phyloP scores from a whole-genome alignment of 2,113 vertebrate species.

The Alectura lathami region DNA sequence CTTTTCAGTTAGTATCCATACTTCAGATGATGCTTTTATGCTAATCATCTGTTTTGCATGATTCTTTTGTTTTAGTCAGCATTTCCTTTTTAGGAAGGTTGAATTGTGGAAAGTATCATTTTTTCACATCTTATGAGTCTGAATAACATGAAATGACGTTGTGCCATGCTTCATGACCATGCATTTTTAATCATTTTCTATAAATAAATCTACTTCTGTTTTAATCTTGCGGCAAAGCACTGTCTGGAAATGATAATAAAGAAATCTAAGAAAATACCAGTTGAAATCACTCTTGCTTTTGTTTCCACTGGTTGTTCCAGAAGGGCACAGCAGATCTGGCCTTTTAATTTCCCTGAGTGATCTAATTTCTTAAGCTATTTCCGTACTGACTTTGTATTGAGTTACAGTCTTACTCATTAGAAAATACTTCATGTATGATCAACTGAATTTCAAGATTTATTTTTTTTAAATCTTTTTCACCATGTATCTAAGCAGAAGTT shows the following conservation, averaged over 20 bases:
- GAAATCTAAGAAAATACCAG: background rate
- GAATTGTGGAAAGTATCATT: conserved; percentile 15
- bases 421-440: background rate
- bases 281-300: conserved; percentile 3
- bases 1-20: conserved; percentile 24
- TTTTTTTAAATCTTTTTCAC: background rate
- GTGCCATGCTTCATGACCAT: background rate
- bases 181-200: conserved; percentile 13
- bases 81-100: conserved; percentile 38
- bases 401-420: background rate
- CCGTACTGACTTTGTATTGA: background rate
- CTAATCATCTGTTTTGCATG: background rate
- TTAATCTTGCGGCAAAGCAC: background rate
- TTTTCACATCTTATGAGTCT: conserved; percentile 26
- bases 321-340: background rate
- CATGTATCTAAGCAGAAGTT: background rate
- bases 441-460: background rate
- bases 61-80: conserved; percentile 43
- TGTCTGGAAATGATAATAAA: background rate
- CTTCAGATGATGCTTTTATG: conserved; percentile 39
- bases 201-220: conserved; percentile 35
- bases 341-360: conserved; percentile 2
- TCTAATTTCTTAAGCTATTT: conserved; percentile 15
- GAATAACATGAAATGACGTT: conserved; percentile 51
- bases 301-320: background rate